Conservation (phyloP, 1,140 invertebrate species). For the Lepidurus arcticus region DNA sequence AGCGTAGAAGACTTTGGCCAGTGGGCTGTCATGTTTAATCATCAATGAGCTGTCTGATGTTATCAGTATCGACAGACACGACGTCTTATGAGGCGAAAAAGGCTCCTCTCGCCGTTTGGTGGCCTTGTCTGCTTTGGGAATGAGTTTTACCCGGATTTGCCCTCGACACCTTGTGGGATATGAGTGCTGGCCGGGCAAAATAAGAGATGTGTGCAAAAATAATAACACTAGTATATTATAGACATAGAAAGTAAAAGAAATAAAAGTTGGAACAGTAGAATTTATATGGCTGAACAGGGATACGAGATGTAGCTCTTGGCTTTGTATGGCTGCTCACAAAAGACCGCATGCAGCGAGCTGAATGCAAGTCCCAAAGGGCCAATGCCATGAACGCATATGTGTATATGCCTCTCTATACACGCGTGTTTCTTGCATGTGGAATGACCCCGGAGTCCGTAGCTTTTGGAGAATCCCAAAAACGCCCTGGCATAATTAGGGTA, state of each 20-base stretch:
- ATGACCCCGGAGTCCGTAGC: not conserved
- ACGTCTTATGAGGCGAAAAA: not conserved
- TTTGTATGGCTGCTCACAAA: not conserved
- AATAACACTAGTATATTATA: not conserved
- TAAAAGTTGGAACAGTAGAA: not conserved
- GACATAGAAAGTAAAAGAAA: not conserved
- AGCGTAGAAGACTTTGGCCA: not conserved
- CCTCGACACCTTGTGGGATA: not conserved
- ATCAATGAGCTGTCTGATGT: constrained; percentile 19
- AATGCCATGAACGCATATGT: constrained; percentile 8
- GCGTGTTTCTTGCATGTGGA: constrained; percentile 1
- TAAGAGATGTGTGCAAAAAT: too few species aligned
- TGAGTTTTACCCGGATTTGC: constrained; percentile 6
- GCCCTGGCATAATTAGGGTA: constrained; percentile 7
- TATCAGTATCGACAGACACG: constrained; percentile 15
- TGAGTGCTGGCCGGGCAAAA: not conserved
- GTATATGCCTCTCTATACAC: not conserved
- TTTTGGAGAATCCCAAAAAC: constrained; percentile 19
- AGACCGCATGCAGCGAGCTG: constrained; percentile 13
- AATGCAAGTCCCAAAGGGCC: constrained; percentile 8
- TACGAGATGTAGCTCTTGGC: not conserved
- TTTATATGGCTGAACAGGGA: not conserved
- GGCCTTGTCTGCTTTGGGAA: not conserved
- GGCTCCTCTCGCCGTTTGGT: not conserved
- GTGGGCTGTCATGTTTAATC: not conserved